A percentile compares a stretch with the other conserved stretches of the same genome.
phyloP scores from a whole-genome alignment of 2,113 vertebrate species.

The Microcebus tavaratra region DNA sequence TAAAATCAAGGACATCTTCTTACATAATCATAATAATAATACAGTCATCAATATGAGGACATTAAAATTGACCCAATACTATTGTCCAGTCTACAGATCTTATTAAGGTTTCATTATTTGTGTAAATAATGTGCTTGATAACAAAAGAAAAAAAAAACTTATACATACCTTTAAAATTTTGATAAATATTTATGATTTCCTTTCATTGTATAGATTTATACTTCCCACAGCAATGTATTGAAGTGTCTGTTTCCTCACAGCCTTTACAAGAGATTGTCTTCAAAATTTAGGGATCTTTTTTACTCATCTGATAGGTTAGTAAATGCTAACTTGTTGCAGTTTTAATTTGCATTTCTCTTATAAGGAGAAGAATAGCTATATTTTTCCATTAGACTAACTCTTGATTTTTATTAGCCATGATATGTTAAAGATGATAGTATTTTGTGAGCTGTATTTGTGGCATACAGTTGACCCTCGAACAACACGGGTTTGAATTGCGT shows the following conservation, averaged over 20 bases:
- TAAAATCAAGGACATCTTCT: background rate
- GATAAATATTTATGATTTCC: background rate
- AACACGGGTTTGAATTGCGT: background rate
- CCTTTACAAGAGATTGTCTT: background rate
- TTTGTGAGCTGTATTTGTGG: background rate
- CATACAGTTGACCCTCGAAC: background rate
- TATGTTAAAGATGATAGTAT: background rate
- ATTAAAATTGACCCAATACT: background rate
- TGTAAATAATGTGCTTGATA: background rate
- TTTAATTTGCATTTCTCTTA: background rate
- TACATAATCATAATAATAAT: background rate
- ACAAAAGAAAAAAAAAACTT: background rate
- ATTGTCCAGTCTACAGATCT: too few species aligned
- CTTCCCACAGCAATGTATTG: background rate
- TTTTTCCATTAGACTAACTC: background rate
- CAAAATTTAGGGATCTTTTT: background rate
- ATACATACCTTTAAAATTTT: background rate
- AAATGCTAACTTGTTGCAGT: background rate
- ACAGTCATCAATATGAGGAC: background rate
- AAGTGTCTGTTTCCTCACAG: background rate
- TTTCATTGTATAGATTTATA: background rate
- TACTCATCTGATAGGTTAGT: background rate
- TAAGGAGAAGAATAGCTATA: background rate
- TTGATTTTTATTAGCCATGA: background rate
- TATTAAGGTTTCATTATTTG: background rate